These are phyloP conservation scores for Sarotherodon lohbergeri DNA, from an alignment of 2,113 vertebrate genomes.

Conservation along the genomic window DNA sequence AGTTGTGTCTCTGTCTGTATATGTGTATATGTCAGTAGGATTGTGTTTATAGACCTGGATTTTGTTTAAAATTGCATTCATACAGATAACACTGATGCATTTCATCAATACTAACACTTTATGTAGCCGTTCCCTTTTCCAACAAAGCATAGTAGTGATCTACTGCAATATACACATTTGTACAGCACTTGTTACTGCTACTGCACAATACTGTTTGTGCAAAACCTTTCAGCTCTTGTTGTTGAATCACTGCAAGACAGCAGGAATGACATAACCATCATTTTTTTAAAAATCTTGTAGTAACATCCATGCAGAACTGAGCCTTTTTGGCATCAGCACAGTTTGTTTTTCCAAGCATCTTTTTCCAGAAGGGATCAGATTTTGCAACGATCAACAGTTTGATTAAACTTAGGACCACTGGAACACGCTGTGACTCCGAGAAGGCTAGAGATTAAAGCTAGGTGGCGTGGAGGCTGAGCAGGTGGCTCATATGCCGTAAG, in stretches of 20 bases:
- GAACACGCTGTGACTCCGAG: not conserved
- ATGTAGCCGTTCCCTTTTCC: not conserved
- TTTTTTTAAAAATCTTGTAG: not conserved
- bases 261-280: not conserved
- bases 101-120: not conserved
- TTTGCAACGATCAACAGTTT: not conserved
- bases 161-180: not conserved
- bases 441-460: not conserved
- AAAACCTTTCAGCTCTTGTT: not conserved
- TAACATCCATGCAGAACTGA: not conserved
- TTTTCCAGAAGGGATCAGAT: not conserved
- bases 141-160: not conserved
- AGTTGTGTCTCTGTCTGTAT: not conserved
- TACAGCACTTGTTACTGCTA: not conserved
- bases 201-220: not conserved
- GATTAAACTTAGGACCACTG: not conserved
- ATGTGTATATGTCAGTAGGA: not conserved
- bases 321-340: not conserved
- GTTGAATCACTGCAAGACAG: not conserved
- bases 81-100: not conserved
- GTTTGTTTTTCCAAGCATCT: not conserved
- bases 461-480: not conserved
- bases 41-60: not conserved
- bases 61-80: conserved; percentile 1
- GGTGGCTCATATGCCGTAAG: not conserved